Percentiles rank a stretch among this genome's conserved stretches.
These are phyloP conservation scores for Rapana venosa DNA, from an alignment of 2,888 invertebrate genomes.

Conservation along the genomic window DNA sequence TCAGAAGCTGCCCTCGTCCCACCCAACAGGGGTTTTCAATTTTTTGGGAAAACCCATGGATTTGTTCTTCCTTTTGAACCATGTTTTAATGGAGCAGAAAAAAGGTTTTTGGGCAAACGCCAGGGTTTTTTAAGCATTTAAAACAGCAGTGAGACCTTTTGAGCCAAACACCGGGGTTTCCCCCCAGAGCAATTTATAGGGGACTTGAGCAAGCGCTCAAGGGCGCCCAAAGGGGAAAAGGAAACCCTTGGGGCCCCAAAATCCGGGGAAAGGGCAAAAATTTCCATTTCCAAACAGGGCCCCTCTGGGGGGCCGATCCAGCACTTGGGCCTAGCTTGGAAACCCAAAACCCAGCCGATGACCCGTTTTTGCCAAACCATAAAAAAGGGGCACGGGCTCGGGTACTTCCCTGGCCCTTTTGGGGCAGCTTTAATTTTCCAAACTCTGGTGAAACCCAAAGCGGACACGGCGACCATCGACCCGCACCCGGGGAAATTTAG, in stretches of 20 bases:
- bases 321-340: background rate
- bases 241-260: background rate
- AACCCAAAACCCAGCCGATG: background rate
- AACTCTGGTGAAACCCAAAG: background rate
- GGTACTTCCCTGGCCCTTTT: conserved; percentile 1
- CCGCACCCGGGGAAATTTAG: background rate
- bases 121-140: conserved; percentile 2
- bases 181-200: background rate
- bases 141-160: background rate
- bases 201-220: conserved; percentile 4
- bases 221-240: background rate
- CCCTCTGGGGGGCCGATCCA: background rate
- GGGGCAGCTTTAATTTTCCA: background rate
- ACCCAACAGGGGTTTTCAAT: background rate
- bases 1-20: background rate
- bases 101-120: background rate
- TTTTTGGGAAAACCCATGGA: background rate
- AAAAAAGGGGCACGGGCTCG: background rate
- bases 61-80: background rate
- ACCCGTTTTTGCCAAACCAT: background rate
- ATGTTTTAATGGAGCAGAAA: background rate
- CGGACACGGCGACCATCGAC: background rate
- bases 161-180: background rate
- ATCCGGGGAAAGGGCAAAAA: background rate
- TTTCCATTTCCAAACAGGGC: background rate